phyloP scores from a whole-genome alignment of 2,113 vertebrate genomes.

The Bothrops jararaca region DNA sequence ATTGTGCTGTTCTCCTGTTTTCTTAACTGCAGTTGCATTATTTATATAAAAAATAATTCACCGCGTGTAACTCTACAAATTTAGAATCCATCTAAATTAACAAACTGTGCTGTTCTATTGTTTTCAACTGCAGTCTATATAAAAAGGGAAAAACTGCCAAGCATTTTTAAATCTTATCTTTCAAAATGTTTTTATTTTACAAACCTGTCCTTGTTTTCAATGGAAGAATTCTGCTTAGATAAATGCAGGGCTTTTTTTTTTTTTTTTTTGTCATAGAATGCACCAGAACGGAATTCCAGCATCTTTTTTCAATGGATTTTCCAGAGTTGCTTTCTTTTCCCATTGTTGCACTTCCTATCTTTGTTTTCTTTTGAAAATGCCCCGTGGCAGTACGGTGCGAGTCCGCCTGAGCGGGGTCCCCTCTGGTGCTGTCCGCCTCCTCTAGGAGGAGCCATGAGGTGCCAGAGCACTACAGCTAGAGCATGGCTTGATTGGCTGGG shows the following conservation, averaged over 20 bases:
- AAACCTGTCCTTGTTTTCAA: background rate
- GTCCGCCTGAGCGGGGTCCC: too few species aligned
- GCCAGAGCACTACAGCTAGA: too few species aligned
- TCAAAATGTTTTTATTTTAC: background rate
- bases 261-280: too few species aligned
- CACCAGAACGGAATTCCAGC: too few species aligned
- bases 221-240: background rate
- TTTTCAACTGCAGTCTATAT: background rate
- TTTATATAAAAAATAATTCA: background rate
- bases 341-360: too few species aligned
- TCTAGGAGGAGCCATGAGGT: too few species aligned
- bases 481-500: too few species aligned
- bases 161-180: background rate
- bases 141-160: background rate
- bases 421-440: too few species aligned
- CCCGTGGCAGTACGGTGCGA: too few species aligned
- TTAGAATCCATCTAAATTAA: background rate
- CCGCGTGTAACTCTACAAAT: background rate
- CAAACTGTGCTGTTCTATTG: background rate
- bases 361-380: too few species aligned
- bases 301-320: too few species aligned
- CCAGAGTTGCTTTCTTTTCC: too few species aligned
- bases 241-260: background rate
- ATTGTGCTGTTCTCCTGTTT: background rate
- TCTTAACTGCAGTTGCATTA: background rate